Base-by-base conservation (phyloP, 2,888 invertebrate genomes). In the Trichogramma evanescens region DNA sequence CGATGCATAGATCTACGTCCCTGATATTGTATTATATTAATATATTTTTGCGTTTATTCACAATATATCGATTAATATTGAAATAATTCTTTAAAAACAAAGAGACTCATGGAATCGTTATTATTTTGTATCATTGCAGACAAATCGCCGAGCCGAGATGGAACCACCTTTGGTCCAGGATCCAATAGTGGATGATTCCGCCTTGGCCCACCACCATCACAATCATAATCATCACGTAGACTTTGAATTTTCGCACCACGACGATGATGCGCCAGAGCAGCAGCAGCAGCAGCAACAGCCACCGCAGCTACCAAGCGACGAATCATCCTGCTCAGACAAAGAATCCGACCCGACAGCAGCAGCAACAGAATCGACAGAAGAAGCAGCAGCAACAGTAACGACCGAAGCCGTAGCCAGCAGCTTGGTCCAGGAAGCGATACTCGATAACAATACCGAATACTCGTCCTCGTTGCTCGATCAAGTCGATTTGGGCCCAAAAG, bases 111-210 rank as follows among this genome's bases (percentile, higher is more conserved):
- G 26, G 3, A 26, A 26, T 26, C 26, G 3, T 26, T 26, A 26
- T 26, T 1, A 26, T 26, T 3, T 26, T 26, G 64, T 40, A 51
- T 57, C 4, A 42, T 54, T 65, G 46, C 66, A 72, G 72, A 63
- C 62, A 61, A 43, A 51, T 63, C 48, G 59, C 50, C 58, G 58
- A 58, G 65, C 66, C 71, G 71, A 72, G 69, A 76, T 76, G 75
- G 75, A 77, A 71, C 72, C 70, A 62, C 64, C 74, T 69, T 70
- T 63, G 70, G 71, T 64, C 64, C 61, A 69, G 66, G 56, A 55
- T 50, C 54, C 65, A 54, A 56, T 59, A 66, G 65, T 65, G 26
- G 26, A 26, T 26, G 26, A 26, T 13, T 3, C 39, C 41, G 50
- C 51, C 42, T 56, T 64, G 67, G 72, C 66, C 68, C 72, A 70